These are phyloP conservation scores for Crenichthys baileyi DNA, from an alignment of 2,797 vertebrate genomes.

Conservation along the genomic window DNA sequence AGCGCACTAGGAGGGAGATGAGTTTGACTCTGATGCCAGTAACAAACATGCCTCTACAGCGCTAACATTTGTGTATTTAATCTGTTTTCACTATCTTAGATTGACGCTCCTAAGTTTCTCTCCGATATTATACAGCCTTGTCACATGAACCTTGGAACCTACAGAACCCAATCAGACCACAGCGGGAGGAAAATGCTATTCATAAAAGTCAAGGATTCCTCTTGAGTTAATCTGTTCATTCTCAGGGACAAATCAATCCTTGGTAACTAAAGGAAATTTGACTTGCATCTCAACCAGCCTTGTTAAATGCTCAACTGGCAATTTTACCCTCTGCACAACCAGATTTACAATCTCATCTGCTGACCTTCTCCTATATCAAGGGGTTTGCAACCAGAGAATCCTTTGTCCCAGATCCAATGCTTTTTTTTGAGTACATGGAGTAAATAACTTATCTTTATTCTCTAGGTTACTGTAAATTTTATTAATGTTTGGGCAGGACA, in stretches of 20 bases:
- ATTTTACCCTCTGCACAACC: not conserved
- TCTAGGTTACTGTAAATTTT: too few species aligned
- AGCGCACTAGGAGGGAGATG: too few species aligned
- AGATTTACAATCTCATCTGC: not conserved
- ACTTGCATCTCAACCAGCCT: not conserved
- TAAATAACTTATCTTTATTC: too few species aligned
- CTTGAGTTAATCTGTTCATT: not conserved
- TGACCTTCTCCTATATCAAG: not conserved
- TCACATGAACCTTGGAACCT: not conserved
- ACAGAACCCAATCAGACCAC: not conserved
- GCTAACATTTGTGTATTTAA: too few species aligned
- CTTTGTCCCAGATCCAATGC: not conserved
- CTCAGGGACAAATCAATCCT: not conserved
- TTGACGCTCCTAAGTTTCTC: not conserved
- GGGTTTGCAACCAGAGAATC: not conserved
- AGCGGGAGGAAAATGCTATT: not conserved
- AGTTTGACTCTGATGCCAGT: too few species aligned
- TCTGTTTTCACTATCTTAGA: too few species aligned
- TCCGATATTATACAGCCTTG: not conserved
- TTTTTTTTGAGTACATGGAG: not conserved
- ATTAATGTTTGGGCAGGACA: too few species aligned
- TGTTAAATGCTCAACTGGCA: not conserved
- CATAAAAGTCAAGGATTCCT: not conserved
- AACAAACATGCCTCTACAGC: too few species aligned
- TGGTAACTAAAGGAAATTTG: not conserved